Base-by-base conservation (phyloP, 2,888 invertebrate genomes). In the Leptopilina syphax region DNA sequence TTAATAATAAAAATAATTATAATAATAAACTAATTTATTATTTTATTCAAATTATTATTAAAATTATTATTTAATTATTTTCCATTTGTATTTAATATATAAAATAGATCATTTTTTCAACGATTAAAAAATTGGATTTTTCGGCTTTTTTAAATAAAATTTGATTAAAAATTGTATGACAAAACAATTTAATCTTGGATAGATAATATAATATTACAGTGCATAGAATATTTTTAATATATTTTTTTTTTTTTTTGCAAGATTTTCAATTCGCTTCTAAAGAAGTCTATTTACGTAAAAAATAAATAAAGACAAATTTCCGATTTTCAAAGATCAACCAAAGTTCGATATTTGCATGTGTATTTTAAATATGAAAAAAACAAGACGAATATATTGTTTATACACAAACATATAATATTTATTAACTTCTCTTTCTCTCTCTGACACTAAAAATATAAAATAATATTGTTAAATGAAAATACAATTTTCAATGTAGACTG, bases 271-370 rank as follows among this genome's bases (percentile, higher is more conserved):
- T 63, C 24, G 63, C 24, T 24, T 63, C 63, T 63, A 24, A 8
- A 63, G 44, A 63, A 63, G 50, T 50, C 50, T 50, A 50, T 50
- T 50, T 50, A 50, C 50, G 9, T 12, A 50, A 10, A 50, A 63
- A 5, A 60, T 60, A 60, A 13, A 44, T 13, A 34, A 13, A 41
- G 8, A 44, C 13, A 73, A 73, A 34, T 73, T 73, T 10, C n/a
- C 54, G 4, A 73, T 13, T 70, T 50, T 70, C 50, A 50, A 34
- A 50, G 50, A 50, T 70, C 18, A 27, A 63, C 34, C 27, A 70
- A 73, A 57, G 73, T 73, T 73, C 73, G 73, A 73, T 73, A 73
- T n/a, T 50, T 54, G 57, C 34, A 9, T 68, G 18, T 50, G 47
- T 18, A 68, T 50, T 50, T 73, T 57, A 73, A 73, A 73, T 57